Evolutionary conservation across 2,888 invertebrate genomes (phyloP).

Genomic region (Tinea trinotella): DNA sequence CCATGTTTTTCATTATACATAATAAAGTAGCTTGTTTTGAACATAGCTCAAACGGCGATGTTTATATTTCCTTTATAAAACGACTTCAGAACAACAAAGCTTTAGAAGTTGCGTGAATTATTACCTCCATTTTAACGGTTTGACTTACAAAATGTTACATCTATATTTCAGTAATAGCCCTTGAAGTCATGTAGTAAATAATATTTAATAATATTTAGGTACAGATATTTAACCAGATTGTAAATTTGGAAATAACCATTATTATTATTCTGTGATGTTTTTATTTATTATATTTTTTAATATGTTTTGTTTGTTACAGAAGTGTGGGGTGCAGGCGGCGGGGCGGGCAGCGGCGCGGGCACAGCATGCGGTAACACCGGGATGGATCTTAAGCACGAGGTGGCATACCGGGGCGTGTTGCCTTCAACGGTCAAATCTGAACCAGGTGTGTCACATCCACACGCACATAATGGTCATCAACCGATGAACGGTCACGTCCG

Average conservation of each 20-base stretch:
- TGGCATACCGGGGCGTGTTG: constrained; percentile 68
- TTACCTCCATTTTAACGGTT: not conserved
- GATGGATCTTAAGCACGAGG: constrained; percentile 78
- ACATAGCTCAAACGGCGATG: constrained; percentile 3
- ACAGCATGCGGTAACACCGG: constrained; percentile 70
- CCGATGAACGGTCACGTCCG: constrained; percentile 58
- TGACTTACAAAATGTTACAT: not conserved
- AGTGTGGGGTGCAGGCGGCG: constrained; percentile 68
- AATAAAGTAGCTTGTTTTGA: not conserved
- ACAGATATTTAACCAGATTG: not conserved
- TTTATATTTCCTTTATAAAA: constrained; percentile 15
- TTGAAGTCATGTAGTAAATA: constrained; percentile 1
- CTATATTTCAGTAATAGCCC: not conserved
- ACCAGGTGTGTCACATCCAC: constrained; percentile 46
- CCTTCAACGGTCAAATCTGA: constrained; percentile 67
- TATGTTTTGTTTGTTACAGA: constrained; percentile 33
- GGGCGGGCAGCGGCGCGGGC: constrained; percentile 59
- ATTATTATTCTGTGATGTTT: not conserved
- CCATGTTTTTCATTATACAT: not conserved
- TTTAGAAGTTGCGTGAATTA: constrained; percentile 6
- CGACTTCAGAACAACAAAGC: constrained; percentile 10
- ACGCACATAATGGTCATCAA: constrained; percentile 58
- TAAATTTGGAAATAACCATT: too few relatives aligned
- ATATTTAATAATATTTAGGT: not conserved
- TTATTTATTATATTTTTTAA: not conserved